Conservation (phyloP, 2,888 invertebrate species). For the Sphaeridia pumilis region DNA sequence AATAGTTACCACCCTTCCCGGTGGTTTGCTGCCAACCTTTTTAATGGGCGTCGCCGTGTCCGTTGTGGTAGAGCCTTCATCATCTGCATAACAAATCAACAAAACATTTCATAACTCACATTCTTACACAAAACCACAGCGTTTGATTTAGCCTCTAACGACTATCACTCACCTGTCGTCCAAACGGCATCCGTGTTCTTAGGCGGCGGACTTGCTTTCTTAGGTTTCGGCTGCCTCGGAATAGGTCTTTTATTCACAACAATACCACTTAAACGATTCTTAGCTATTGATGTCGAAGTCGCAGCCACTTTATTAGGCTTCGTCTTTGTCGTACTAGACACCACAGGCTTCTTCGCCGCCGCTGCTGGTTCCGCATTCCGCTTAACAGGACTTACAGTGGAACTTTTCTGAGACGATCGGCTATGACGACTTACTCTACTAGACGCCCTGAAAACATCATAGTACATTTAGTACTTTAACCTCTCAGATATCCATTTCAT, state of each 20-base stretch:
- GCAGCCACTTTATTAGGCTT: conserved; percentile 40
- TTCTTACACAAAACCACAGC: background rate
- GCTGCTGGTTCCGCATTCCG: conserved; percentile 43
- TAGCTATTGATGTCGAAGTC: conserved; percentile 24
- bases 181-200: conserved; percentile 1
- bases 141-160: background rate
- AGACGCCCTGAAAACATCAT: conserved; percentile 7
- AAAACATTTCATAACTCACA: too few relatives aligned
- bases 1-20: background rate
- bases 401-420: conserved; percentile 10
- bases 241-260: conserved; percentile 14
- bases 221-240: background rate
- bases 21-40: conserved; percentile 14
- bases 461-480: background rate
- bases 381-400: conserved; percentile 44
- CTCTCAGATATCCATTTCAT: background rate
- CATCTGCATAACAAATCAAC: background rate
- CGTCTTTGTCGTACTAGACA: background rate
- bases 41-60: conserved; percentile 1
- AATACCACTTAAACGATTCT: conserved; percentile 7
- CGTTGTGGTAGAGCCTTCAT: background rate
- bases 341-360: conserved; percentile 38
- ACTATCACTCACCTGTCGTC: background rate
- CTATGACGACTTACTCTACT: conserved; percentile 14
- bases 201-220: background rate